Evolutionary conservation across 2,113 vertebrate genomes (phyloP).

Genomic region (Dipodomys ordii): DNA sequence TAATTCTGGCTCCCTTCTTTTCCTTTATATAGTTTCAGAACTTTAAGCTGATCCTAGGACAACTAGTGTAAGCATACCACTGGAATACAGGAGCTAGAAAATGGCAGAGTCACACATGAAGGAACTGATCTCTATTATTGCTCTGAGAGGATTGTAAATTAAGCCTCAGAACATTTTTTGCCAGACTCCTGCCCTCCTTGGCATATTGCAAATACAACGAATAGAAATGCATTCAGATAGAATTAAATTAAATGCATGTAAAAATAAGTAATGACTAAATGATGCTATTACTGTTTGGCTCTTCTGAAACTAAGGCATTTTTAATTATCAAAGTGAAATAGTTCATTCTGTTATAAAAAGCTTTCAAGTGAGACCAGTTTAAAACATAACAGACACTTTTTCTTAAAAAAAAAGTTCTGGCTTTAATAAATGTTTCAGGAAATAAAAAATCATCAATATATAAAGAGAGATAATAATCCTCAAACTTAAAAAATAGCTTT

Average conservation of each 20-base stretch:
- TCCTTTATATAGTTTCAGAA: not conserved
- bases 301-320: constrained; percentile 61
- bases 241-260: constrained; percentile 38
- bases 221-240: constrained; percentile 1
- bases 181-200: not conserved
- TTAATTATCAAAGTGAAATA: constrained; percentile 63
- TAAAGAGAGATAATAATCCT: not conserved
- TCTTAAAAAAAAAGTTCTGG: constrained; percentile 37
- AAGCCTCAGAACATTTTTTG: constrained; percentile 10
- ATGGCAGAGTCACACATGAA: not conserved
- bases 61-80: not conserved
- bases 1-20: not conserved
- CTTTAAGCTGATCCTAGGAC: not conserved
- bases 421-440: constrained; percentile 25
- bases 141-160: not conserved
- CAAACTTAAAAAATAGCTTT: constrained; percentile 49
- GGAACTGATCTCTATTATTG: not conserved
- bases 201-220: constrained; percentile 17
- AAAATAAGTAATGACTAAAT: constrained; percentile 56
- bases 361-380: constrained; percentile 15
- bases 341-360: constrained; percentile 10
- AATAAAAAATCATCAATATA: constrained; percentile 54
- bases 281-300: constrained; percentile 44
- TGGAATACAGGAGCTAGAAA: not conserved
- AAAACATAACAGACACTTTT: constrained; percentile 16